Base-by-base conservation (phyloP, 2,113 vertebrate genomes). In the Bolborhynchus lineola region DNA sequence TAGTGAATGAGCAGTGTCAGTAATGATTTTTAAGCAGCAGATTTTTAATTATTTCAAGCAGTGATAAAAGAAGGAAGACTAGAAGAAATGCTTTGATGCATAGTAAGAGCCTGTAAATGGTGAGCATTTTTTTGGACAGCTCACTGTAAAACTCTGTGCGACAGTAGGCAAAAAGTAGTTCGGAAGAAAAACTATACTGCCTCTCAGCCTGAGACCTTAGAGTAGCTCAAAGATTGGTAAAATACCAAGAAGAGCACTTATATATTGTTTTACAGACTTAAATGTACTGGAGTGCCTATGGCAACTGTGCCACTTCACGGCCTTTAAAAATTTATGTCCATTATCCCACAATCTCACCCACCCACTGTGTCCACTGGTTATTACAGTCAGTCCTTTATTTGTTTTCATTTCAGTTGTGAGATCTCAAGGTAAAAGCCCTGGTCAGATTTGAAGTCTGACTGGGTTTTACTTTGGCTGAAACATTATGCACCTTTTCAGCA, bases 61-160 rank as follows among this genome's bases (percentile, higher is more conserved):
- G 64, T 14, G 89, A 63, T 92, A 94, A 95, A 95, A 92, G 86
- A 55, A 89, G 78, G 60, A 94, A 89, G 92, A 96, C 49, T 75
- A 72, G 37, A 93, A 92, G 72, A 86, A 88, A 84, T 59, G 64
- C 15, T 91, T 74, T 91, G 77, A 78, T 6, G 1, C 41, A 7
- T n/a, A 50, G 37, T 84, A 75, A 86, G n/a, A 92, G 37, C 44
- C 26, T 52, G 82, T 13, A 86, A 91, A 83, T 53, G 29, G 42
- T 59, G 25, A 91, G 23, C n/a, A 44, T 63, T 19, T 1, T 81
- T 87, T 89, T 77, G 72, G 42, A 74, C 53, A 77, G 25, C 55
- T 75, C 42, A n/a, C 69, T 53, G 31, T 31, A 70, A 95, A 94
- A 93, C 63, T 72, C 60, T 31, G 12, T 64, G n/a, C 57, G 76